Evolutionary conservation across 2,113 vertebrate species (phyloP).

Genomic region (Gadus chalcogrammus): DNA sequence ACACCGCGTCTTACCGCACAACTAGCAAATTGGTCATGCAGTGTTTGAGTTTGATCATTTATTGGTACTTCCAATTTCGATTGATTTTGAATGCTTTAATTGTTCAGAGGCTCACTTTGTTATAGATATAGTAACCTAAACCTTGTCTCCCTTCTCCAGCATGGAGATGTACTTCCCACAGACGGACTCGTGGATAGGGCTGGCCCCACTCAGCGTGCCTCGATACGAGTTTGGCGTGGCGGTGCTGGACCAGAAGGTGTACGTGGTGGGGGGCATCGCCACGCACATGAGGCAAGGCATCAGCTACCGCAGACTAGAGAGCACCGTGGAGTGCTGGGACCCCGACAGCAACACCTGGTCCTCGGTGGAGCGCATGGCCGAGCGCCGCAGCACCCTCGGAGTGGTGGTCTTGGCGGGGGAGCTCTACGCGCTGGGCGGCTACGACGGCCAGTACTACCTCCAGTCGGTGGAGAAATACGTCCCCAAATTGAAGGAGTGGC

Average conservation of each 20-base stretch:
- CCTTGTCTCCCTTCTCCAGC: slow-evolving; percentile 59
- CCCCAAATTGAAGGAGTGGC: slow-evolving; percentile 92
- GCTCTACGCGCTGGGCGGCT: slow-evolving; percentile 93
- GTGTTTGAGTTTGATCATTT: too few species aligned
- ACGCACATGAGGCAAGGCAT: slow-evolving; percentile 91
- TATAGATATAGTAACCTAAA: too few species aligned
- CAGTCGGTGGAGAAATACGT: slow-evolving; percentile 94
- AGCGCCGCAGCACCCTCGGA: slow-evolving; percentile 91
- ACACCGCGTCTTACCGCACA: too few species aligned
- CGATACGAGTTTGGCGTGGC: slow-evolving; percentile 94
- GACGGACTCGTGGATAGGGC: slow-evolving; percentile 95
- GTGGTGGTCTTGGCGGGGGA: slow-evolving; percentile 90
- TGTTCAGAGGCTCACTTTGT: too few species aligned
- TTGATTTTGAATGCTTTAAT: too few species aligned
- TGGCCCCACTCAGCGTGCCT: slow-evolving; percentile 89
- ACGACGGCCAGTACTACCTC: slow-evolving; percentile 93
- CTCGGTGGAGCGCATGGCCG: slow-evolving; percentile 86
- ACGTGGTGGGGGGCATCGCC: slow-evolving; percentile 93
- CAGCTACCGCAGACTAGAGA: slow-evolving; percentile 90
- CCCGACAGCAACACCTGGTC: slow-evolving; percentile 95
- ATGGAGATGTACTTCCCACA: slow-evolving; percentile 99
- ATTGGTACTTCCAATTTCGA: too few species aligned
- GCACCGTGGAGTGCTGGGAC: slow-evolving; percentile 94
- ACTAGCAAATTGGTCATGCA: too few species aligned
- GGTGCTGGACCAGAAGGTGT: slow-evolving; percentile 92